phyloP scores from a whole-genome alignment of 2,113 vertebrate genomes.

The Bubalus kerabau region DNA sequence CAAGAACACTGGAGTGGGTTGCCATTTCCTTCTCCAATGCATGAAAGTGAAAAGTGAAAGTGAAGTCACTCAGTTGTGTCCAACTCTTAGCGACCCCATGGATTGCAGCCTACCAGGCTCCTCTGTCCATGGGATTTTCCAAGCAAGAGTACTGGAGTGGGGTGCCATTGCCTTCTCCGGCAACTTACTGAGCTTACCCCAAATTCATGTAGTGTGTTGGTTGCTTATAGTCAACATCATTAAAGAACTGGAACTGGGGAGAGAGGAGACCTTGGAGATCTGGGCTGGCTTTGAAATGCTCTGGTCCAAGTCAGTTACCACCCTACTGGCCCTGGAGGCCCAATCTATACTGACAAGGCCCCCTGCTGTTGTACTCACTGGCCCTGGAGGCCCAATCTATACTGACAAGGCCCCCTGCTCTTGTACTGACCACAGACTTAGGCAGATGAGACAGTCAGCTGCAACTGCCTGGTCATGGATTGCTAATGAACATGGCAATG shows the following conservation, averaged over 20 bases:
- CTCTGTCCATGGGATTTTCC: no score
- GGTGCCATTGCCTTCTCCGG: no score
- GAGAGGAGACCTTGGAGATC: not conserved
- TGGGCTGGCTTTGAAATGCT: not conserved
- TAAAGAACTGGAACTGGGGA: not conserved
- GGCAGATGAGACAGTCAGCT: not conserved
- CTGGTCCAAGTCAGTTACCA: not conserved
- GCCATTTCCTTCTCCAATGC: no score
- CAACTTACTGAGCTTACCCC: not conserved
- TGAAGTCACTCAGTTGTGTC: no score
- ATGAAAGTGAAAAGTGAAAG: no score
- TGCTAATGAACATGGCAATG: not conserved
- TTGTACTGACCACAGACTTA: not conserved
- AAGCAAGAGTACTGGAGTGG: no score
- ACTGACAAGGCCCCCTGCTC: not conserved
- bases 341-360: not conserved
- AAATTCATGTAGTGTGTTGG: not conserved
- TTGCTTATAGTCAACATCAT: not conserved
- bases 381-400: not conserved
- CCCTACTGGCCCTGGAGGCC: not conserved
- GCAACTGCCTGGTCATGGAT: not conserved
- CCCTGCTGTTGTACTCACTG: not conserved
- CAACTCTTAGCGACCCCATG: no score
- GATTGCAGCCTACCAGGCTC: no score
- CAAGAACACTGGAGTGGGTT: no score